Base-by-base conservation (phyloP, 37 sponge, comb jelly and placozoan species). In the Tethya wilhelma region DNA sequence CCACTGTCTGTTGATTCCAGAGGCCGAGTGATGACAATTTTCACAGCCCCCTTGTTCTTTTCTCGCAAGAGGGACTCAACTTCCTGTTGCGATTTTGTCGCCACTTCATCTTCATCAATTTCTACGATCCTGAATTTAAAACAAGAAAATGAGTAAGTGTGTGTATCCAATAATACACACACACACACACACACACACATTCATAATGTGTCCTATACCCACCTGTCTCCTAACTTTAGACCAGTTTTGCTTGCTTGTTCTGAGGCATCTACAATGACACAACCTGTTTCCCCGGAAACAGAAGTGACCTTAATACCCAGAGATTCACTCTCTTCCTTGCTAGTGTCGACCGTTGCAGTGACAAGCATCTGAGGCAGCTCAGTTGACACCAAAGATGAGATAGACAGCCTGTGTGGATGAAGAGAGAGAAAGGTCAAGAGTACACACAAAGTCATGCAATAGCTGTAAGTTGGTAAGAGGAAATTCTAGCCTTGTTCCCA, bases 91-190 rank as follows among this genome's bases (percentile, higher is more conserved):
- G 71, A 64, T 23, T 63, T 71, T 57, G 49, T 49, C 20, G 67
- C 55, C 40, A 86, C 79, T 73, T 73, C 59, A 33, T 17, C 22
- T 1, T 68, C 79, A 64, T 79, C 79, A 29, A 86, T 49, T 32
- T 86, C 86, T 38, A 86, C 55, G 0, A 86, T 28, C 64, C 86
- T 86, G 59, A 23, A 70, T 14, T 49, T 9, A 49, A 19, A 49
- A 49, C 14, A 49, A 49, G 53, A 6, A 5, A 65, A 20, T 5
- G 11, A 31, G 33, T 30, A 30, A 65, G 66, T 19, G 14, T 28
- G 59, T 26, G 22, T 25, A 60, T 60, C 63, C 22, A 8, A n/a
- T n/a, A 12, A 12, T n/a, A 7, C 63, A 12, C 63, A 12, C 6
- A 7, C 63, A n/a, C n/a, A n/a, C 67, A 67, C 4, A 6, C 4